These are phyloP conservation scores for Anguilla anguilla DNA, from an alignment of 2,797 vertebrate genomes.

Conservation along the genomic window DNA sequence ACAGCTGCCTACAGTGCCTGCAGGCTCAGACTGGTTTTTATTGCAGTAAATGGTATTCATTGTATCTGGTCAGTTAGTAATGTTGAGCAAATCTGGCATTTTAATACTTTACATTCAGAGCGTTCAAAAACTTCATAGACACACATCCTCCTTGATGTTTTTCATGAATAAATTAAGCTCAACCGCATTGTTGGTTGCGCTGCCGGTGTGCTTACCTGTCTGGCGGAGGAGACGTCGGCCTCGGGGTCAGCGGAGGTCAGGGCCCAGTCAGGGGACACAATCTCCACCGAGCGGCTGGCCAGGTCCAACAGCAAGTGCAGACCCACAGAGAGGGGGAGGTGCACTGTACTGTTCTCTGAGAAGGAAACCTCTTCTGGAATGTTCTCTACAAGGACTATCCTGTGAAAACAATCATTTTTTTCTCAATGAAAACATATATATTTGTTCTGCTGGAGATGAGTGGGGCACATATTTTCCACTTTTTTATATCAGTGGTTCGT, in stretches of 20 bases:
- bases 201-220: no score
- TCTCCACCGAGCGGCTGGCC: conserved; percentile 86
- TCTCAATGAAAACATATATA: neutral
- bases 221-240: conserved; percentile 56
- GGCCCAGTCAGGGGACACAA: conserved; percentile 91
- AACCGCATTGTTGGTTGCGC: neutral
- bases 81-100: neutral
- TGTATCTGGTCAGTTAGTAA: neutral
- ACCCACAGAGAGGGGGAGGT: conserved; percentile 82
- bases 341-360: conserved; percentile 77
- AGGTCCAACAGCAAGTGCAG: conserved; percentile 84
- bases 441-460: neutral
- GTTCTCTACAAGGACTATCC: conserved; percentile 90
- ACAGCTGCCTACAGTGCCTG: no score
- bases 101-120: neutral
- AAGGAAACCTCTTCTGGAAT: conserved; percentile 91
- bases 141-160: neutral
- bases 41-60: neutral
- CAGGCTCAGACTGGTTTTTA: neutral
- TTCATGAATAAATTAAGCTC: neutral
- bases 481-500: neutral
- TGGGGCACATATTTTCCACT: neutral
- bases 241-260: conserved; percentile 75
- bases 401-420: conserved; percentile 55
- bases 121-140: neutral